Base-by-base conservation (phyloP, 2,113 vertebrate species). In the Alethe castanea region DNA sequence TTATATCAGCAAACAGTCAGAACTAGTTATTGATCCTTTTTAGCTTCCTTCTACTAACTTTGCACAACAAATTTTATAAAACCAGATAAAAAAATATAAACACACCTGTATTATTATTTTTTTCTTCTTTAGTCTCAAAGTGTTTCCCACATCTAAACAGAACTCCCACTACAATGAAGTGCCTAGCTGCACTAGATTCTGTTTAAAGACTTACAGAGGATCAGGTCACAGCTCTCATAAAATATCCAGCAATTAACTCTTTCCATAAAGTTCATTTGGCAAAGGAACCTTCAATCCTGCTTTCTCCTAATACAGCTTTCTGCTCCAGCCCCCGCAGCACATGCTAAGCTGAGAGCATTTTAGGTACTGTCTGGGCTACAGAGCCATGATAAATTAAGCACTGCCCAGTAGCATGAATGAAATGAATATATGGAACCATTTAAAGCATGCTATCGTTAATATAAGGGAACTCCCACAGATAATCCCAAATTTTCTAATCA, bases 231-330 rank as follows among this genome's bases (percentile, higher is more conserved):
- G 65, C 45, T 72, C 9, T 66, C 31, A 24, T 35, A 35, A 40
- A 89, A 60, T 45, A 94, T n/a, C n/a, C 90, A 69, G 72, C 48
- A 86, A 91, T 50, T 84, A 92, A 84, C 42, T 92, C 88, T 88
- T 93, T 31, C 45, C 54, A 54, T 25, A 38, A 87, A 64, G 76
- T 74, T 81, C 10, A 92, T 81, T 33, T 86, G 72, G 31, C 53
- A 81, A 26, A 81, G 28, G 31, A 83, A 56, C 22, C 64, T 57
- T 62, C 84, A 80, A 42, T 85, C 62, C 45, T 44, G 8, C 57
- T 78, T 76, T 80, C 48, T 77, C 52, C 67, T 54, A 81, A 78
- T 36, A 54, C 52, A 92, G 64, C 84, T 77, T 93, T 61, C 86
- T 77, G 60, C 38, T 50, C 57, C 85, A 87, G 50, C 59, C 74